phyloP scores from a whole-genome alignment of 1,140 invertebrate species.

The Formica exsecta region DNA sequence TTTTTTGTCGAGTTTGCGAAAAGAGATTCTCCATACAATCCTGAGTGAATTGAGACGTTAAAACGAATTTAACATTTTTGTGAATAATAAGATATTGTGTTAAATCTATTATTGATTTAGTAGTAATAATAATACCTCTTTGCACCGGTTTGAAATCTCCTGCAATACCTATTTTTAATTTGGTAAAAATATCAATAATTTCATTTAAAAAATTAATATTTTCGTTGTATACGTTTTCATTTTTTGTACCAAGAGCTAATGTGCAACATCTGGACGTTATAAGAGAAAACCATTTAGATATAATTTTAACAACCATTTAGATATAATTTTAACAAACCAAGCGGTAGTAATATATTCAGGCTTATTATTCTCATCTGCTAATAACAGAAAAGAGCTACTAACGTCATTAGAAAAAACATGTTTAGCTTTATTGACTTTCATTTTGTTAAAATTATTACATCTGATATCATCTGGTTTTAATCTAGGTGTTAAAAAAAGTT shows the following conservation, averaged over 20 bases:
- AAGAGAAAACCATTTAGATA: neutral
- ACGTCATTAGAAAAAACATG: neutral
- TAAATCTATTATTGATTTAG: slow-evolving; percentile 9
- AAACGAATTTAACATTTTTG: neutral
- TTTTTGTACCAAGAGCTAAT: neutral
- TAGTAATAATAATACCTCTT: neutral
- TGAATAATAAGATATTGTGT: neutral
- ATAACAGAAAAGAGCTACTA: no score
- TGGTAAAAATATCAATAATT: neutral
- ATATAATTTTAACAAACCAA: neutral
- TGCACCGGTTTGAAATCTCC: neutral
- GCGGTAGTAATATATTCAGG: neutral
- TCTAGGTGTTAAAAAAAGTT: neutral
- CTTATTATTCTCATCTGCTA: no score
- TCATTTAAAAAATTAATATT: neutral
- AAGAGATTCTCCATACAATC: slow-evolving; percentile 1
- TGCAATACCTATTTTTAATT: neutral
- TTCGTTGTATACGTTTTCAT: neutral
- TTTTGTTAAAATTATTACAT: neutral
- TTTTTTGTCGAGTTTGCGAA: neutral
- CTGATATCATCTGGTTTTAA: neutral
- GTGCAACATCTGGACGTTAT: neutral
- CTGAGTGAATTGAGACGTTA: slow-evolving; percentile 3
- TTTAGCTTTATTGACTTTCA: neutral
- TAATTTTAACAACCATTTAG: neutral